A percentile compares a stretch with the other conserved stretches of the same genome.
phyloP scores from a whole-genome alignment of 2,113 vertebrate species.

The Centropristis striata region DNA sequence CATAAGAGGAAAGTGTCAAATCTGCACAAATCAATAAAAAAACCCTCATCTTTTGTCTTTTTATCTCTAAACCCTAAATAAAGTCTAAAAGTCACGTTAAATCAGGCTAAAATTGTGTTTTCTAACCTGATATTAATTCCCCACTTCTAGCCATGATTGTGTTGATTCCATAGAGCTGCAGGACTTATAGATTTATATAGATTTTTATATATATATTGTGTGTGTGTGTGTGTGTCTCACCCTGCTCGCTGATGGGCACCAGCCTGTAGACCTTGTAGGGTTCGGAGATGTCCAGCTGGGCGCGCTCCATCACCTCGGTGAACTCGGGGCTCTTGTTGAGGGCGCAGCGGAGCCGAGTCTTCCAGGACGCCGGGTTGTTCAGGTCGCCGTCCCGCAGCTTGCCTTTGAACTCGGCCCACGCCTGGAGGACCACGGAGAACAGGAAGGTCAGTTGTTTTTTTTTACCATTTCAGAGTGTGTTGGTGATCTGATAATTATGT shows the following conservation, averaged over 20 bases:
- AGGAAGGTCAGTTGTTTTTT: too few species aligned
- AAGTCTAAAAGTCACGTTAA: too few species aligned
- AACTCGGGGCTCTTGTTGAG: conserved; percentile 94
- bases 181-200: too few species aligned
- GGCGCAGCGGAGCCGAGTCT: conserved; percentile 93
- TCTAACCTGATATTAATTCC: too few species aligned
- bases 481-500: accelerated
- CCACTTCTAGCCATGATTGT: too few species aligned
- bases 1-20: too few species aligned
- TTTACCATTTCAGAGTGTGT: not conserved
- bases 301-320: conserved; percentile 83
- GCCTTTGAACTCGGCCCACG: conserved; percentile 91
- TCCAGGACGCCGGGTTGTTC: conserved; percentile 88
- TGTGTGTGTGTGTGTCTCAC: conserved; percentile 45
- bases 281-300: conserved; percentile 89
- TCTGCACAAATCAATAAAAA: too few species aligned
- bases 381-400: conserved; percentile 78
- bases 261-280: conserved; percentile 94
- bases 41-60: too few species aligned
- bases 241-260: conserved; percentile 83
- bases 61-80: too few species aligned
- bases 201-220: not conserved
- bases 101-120: too few species aligned
- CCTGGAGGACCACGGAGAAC: conserved; percentile 82
- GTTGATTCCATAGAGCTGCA: too few species aligned